Percentiles rank a stretch among this genome's conserved stretches.
Conservation (phyloP, 1,140 invertebrate species). For the Pseudachorutes palmiensis region DNA sequence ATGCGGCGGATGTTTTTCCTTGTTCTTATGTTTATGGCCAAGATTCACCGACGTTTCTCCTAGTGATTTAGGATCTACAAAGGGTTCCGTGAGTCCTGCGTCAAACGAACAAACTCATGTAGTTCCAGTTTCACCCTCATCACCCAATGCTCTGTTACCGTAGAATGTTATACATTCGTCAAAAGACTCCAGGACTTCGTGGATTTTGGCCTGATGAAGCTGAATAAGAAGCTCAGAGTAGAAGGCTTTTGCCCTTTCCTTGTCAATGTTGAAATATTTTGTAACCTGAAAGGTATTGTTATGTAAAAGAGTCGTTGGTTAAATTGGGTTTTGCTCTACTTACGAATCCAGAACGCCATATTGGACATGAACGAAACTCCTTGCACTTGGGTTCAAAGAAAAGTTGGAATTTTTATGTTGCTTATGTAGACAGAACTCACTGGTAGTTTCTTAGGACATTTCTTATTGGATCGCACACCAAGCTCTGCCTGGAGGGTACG, state of each 20-base stretch:
- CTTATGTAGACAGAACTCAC: no score
- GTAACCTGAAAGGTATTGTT: not conserved
- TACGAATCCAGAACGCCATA: not conserved
- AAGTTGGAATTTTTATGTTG: no score
- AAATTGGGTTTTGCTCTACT: not conserved
- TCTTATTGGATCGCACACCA: not conserved
- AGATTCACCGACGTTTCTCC: no score
- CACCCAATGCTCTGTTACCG: not conserved
- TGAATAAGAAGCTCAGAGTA: not conserved
- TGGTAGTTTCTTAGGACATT: conserved; percentile 3
- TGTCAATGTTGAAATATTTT: not conserved
- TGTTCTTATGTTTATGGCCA: no score
- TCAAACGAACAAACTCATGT: not conserved
- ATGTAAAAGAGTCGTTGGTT: not conserved
- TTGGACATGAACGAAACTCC: no score
- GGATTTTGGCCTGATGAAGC: not conserved
- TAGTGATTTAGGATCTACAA: no score
- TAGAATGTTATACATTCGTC: not conserved
- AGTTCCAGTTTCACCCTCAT: not conserved
- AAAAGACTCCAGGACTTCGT: not conserved
- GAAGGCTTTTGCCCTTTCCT: not conserved
- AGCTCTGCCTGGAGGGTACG: not conserved
- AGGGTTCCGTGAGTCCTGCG: not conserved
- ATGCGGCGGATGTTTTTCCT: not conserved
- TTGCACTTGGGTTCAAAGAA: no score